Evolutionary conservation across 1,140 invertebrate genomes (phyloP).

Genomic region (Aporrectodea caliginosa): DNA sequence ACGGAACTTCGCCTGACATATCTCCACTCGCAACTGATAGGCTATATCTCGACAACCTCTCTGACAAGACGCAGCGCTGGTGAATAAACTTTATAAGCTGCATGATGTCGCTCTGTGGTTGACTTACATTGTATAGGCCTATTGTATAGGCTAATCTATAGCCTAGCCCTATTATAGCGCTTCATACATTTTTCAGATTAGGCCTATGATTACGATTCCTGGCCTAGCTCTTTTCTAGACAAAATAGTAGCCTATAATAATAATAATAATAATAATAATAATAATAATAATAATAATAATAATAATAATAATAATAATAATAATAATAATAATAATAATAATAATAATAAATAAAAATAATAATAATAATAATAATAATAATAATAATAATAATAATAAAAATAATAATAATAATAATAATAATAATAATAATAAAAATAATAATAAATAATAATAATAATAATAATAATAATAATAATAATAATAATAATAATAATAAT

Average conservation of each 20-base stretch:
- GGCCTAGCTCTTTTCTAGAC: too few species aligned
- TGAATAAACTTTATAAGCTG: too few species aligned
- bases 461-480: background rate
- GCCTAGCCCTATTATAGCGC: too few species aligned
- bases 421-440: background rate
- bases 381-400: background rate
- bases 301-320: background rate
- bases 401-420: background rate
- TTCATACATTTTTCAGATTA: too few species aligned
- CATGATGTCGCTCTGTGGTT: too few species aligned
- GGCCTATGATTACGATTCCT: too few species aligned
- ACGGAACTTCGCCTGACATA: too few species aligned
- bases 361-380: background rate
- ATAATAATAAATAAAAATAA: background rate
- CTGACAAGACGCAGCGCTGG: too few species aligned
- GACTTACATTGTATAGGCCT: too few species aligned
- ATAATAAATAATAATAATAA: background rate
- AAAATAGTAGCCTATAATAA: background rate
- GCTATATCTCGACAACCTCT: too few species aligned
- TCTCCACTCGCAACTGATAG: too few species aligned
- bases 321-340: slow-evolving; percentile 1
- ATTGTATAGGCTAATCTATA: too few species aligned
- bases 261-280: background rate
- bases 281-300: background rate
- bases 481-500: background rate